Base-by-base conservation (phyloP, 2,888 invertebrate species). In the Sminthurides aquaticus region DNA sequence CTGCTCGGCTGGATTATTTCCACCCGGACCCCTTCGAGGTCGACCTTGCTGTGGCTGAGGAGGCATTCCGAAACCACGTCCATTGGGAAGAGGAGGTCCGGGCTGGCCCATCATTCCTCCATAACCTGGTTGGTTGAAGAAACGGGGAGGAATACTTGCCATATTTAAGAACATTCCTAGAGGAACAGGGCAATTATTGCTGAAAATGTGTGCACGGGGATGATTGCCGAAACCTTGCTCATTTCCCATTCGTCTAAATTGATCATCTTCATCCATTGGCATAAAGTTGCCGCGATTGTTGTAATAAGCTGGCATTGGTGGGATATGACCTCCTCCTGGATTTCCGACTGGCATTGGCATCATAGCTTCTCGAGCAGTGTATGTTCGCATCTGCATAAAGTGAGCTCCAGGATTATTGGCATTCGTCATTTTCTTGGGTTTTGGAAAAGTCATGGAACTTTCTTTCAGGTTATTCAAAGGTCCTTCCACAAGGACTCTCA, bases 351-450 rank as follows among this genome's bases (percentile, higher is more conserved):
- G 69, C 28, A 58, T 11, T 18, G 69, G 71, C 25, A 58, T 59
- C 61, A 69, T 64, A 28, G 61, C 94, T 79, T 97, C 96, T 72
- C 96, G 85, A 20, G 97, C 97, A 80, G 96, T 95, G 79, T 93
- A 97, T 87, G 95, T 94, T 28, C 93, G 90, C 27, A 91, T 94
- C 63, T 91, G 91, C 97, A 98, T 97, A 78, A 97, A 98, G 77
- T 97, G 94, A 0, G 94, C 90, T 0, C 95, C 95, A 1, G 97
- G 97, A 79, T 97, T 98, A 65, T 91, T 86, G 0, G 91, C 86
- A 79, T 98, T 97, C 24, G 94, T 87, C 71, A 99, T 83, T 79
- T 96, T 96, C 79, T 95, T 93, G 1, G 97, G 97, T 79, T 97
- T 98, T 29, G 95, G 91, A 79, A 99, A 95, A 78, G 94, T 95